Base-by-base conservation (phyloP, 1,140 invertebrate species). In the Megathymus violae region DNA sequence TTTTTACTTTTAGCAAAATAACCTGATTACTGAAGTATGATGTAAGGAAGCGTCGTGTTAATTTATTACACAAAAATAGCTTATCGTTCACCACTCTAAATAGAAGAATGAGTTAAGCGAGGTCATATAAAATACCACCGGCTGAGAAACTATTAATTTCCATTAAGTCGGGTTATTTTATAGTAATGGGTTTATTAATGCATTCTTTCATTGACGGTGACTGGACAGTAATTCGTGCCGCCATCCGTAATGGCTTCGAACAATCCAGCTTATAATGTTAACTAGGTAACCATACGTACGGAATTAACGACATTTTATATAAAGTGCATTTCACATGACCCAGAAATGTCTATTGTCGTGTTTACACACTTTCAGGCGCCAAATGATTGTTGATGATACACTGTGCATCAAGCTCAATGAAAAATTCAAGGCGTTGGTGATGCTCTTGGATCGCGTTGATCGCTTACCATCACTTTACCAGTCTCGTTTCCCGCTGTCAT, bases 131-230 rank as follows among this genome's bases (percentile, higher is more conserved):
- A 69, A 73, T 36, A 40, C 10, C 19, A 31, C 36, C 51, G 41
- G 43, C 51, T 31, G 58, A 50, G 52, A 60, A 64, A 67, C 62
- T 62, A 67, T 74, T 68, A 68, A 58, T 67, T 64, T 67, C 58
- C 67, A 71, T 71, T 71, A 74, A 44, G 60, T 58, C 50, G 19
- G 16, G 52, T 31, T 41, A 40, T 50, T 58, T 43, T 15, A 11
- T 31, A 14, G 10, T 56, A 72, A 63, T 69, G 66, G 66, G 40
- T 47, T 62, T 56, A 71, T 65, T 69, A 61, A 66, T 63, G 59
- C 61, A 48, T 36, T n/a, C 38, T 51, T 69, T 72, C 65, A 68
- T 64, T 58, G 38, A 31, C 14, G 9, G 16, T 58, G 25, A 52
- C 40, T 47, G 63, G 19, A 22, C 25, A 13, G 11, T 36, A 47